phyloP scores from a whole-genome alignment of 2,113 vertebrate species.

The Xenopus laevis region DNA sequence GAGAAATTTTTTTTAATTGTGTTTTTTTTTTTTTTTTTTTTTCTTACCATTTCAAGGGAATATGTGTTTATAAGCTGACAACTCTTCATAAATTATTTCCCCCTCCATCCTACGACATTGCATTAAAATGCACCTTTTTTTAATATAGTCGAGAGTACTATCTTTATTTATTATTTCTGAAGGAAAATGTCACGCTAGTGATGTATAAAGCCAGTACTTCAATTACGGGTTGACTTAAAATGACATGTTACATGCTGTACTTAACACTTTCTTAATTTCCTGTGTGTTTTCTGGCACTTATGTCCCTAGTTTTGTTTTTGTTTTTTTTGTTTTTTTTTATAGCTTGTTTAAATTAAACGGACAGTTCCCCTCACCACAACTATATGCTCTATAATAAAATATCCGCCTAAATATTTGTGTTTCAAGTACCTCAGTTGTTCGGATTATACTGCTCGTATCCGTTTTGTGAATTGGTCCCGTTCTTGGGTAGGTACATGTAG shows the following conservation, averaged over 20 bases:
- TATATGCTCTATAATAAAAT: constrained; percentile 75
- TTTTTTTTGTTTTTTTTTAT: too few relatives aligned
- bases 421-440: constrained; percentile 88
- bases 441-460: constrained; percentile 88
- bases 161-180: constrained; percentile 80
- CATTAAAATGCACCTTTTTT: constrained; percentile 73
- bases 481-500: constrained; percentile 91
- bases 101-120: constrained; percentile 53
- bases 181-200: constrained; percentile 76
- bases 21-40: constrained; percentile 22
- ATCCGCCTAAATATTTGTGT: constrained; percentile 83
- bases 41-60: constrained; percentile 47
- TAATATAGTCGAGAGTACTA: constrained; percentile 72
- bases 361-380: constrained; percentile 67
- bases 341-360: constrained; percentile 61
- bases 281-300: constrained; percentile 66
- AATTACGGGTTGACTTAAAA: constrained; percentile 81
- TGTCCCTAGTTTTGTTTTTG: constrained; percentile 63
- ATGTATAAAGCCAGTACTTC: constrained; percentile 84
- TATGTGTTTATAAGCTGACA: constrained; percentile 67
- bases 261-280: constrained; percentile 63
- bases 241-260: constrained; percentile 80
- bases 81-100: constrained; percentile 59
- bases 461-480: constrained; percentile 92
- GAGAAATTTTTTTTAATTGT: constrained; percentile 50